Percentiles rank a stretch among this genome's conserved stretches.
Conservation (phyloP, 2,888 invertebrate genomes). For the Pristionchus entomophagus region DNA sequence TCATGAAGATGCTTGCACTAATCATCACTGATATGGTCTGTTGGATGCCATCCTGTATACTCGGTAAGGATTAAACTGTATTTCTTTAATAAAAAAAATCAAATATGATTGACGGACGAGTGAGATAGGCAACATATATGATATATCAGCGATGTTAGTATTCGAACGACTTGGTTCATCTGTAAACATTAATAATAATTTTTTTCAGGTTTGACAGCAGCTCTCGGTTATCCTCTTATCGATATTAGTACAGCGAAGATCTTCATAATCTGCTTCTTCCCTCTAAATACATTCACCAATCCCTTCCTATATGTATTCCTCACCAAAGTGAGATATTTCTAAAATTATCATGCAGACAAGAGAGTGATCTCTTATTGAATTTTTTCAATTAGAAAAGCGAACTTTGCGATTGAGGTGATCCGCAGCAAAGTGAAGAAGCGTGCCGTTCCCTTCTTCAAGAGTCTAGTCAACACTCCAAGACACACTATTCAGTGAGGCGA, state of each 20-base stretch:
- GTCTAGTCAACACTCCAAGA: slow-evolving; percentile 55
- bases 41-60: slow-evolving; percentile 96
- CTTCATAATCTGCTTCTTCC: slow-evolving; percentile 92
- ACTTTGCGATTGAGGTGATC: slow-evolving; percentile 60
- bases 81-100: neutral
- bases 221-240: slow-evolving; percentile 91
- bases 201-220: slow-evolving; percentile 84
- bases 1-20: slow-evolving; percentile 87
- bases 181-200: neutral
- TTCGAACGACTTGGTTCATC: too few relatives aligned
- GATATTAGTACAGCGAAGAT: slow-evolving; percentile 95
- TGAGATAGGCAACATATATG: too few relatives aligned
- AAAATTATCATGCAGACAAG: too few relatives aligned
- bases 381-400: too few relatives aligned
- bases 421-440: slow-evolving; percentile 61
- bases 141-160: too few relatives aligned
- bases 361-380: too few relatives aligned
- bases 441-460: slow-evolving; percentile 60
- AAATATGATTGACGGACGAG: too few relatives aligned
- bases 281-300: slow-evolving; percentile 96
- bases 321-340: slow-evolving; percentile 82
- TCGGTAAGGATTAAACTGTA: slow-evolving; percentile 54
- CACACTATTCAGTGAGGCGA: slow-evolving; percentile 49
- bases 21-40: slow-evolving; percentile 97
- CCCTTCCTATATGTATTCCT: slow-evolving; percentile 97